Evolutionary conservation across 2,888 invertebrate genomes (phyloP).

Genomic region (Acrocera orbiculus): DNA sequence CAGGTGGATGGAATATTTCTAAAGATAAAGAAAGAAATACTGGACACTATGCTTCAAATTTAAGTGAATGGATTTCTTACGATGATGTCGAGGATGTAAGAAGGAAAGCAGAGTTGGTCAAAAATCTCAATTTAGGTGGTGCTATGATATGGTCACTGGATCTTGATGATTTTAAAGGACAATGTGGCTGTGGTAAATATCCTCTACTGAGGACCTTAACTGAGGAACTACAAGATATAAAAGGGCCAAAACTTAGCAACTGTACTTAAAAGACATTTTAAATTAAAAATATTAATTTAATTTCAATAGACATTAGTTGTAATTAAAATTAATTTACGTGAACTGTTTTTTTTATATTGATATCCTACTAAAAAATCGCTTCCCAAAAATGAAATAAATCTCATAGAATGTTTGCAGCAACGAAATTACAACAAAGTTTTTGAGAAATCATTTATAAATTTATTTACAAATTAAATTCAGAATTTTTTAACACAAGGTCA

Average conservation of each 20-base stretch:
- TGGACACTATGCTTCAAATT: constrained; percentile 55
- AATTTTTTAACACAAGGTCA: no score
- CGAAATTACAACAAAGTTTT: no score
- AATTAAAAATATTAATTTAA: not conserved
- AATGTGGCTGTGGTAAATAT: constrained; percentile 48
- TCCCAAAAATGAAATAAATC: no score
- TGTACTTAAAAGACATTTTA: constrained; percentile 28
- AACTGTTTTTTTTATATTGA: no score
- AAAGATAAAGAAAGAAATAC: constrained; percentile 42
- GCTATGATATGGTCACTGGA: constrained; percentile 66
- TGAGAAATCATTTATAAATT: no score
- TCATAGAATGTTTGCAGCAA: no score
- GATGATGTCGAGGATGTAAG: constrained; percentile 48
- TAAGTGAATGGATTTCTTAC: constrained; percentile 64
- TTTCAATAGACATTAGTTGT: no score
- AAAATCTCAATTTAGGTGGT: constrained; percentile 44
- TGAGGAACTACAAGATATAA: constrained; percentile 35
- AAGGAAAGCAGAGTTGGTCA: constrained; percentile 41
- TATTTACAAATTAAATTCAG: no score
- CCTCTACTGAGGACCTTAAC: constrained; percentile 50
- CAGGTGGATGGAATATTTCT: constrained; percentile 41
- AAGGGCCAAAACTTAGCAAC: constrained; percentile 28
- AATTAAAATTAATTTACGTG: no score
- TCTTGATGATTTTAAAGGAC: constrained; percentile 54
- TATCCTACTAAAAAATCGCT: no score